A percentile compares a stretch with the other conserved stretches of the same genome.
Conservation (phyloP, 2,113 vertebrate species). For the Eonycteris spelaea region DNA sequence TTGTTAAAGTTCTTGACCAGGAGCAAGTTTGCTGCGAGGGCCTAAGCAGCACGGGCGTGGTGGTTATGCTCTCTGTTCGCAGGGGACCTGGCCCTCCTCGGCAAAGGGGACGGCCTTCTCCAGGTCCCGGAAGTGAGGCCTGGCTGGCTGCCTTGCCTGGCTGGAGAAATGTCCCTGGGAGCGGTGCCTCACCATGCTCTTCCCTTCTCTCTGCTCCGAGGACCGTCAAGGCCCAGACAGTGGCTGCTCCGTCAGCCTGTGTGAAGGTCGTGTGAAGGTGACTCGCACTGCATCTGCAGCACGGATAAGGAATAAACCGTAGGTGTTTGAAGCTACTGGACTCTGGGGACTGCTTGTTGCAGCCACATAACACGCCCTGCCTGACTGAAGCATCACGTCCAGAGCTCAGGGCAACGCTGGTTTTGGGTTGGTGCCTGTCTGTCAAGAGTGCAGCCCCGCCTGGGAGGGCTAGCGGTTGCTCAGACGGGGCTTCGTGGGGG, state of each 20-base stretch:
- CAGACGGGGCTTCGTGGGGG: not conserved
- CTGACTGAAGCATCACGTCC: fast-evolving
- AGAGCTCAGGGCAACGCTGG: not conserved
- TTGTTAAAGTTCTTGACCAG: not conserved
- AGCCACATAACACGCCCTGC: too few relatives aligned
- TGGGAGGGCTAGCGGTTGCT: not conserved
- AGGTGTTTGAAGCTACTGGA: not conserved
- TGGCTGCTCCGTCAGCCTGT: too few relatives aligned
- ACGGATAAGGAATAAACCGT: fast-evolving
- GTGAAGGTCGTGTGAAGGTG: fast-evolving
- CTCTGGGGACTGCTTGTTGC: not conserved
- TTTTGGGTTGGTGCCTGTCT: not conserved
- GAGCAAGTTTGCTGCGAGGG: not conserved
- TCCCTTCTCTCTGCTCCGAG: not conserved
- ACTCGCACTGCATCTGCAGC: fast-evolving
- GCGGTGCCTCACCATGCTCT: not conserved
- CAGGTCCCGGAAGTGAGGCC: not conserved
- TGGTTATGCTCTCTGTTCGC: too few relatives aligned
- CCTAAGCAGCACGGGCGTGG: fast-evolving
- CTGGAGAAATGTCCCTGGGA: too few relatives aligned
- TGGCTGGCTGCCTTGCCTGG: not conserved
- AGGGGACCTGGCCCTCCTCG: too few relatives aligned
- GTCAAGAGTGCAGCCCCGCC: not conserved
- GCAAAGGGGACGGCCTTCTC: too few relatives aligned
- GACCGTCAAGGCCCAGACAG: too few relatives aligned